Base-by-base conservation (phyloP, 2,113 vertebrate species). In the Bubo scandiacus region DNA sequence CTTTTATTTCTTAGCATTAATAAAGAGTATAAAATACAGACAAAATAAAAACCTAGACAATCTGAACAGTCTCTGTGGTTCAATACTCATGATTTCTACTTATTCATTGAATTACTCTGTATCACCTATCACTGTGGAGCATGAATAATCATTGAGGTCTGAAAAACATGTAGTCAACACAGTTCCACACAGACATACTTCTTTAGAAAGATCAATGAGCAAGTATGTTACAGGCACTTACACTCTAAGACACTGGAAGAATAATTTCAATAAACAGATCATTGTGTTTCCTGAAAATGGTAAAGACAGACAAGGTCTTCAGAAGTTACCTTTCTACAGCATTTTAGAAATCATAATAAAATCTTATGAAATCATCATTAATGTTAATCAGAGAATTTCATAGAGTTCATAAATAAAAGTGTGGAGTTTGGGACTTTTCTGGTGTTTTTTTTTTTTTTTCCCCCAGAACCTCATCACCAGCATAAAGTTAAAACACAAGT, bases 401-500 rank as follows among this genome's bases (percentile, higher is more conserved):
- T 2, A 82, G 4, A 43, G 88, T 54, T 61, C 8, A 72, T 55
- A 79, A 72, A 86, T 36, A 40, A 42, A 57, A 68, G 7, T 5
- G 4, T 5, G 5, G 1, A 0, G 0, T 5, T 10, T 5, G 13
- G n/a, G 4, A 6, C 2, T 58, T 68, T 61, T 10, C 8, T 26
- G 20, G 3, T 51, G 21, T 0, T 3, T 0, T 2, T 10, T 26
- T 40, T 4, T 13, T 4, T 4, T 13, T 5, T 1, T 1, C 4
- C 18, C 11, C 11, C 4, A 3, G 3, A 67, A 63, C 3, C 18
- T 66, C 10, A 36, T 17, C 18, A 52, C 1, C 5, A 34, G 13
- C 30, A 72, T 22, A 61, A 72, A 91, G 11, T 4, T 84, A 89
- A 61, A 74, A 52, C 29, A 79, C 8, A 74, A 49, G 1, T 9